These are phyloP conservation scores for Calonectris borealis DNA, from an alignment of 2,113 vertebrate genomes.

Conservation along the genomic window DNA sequence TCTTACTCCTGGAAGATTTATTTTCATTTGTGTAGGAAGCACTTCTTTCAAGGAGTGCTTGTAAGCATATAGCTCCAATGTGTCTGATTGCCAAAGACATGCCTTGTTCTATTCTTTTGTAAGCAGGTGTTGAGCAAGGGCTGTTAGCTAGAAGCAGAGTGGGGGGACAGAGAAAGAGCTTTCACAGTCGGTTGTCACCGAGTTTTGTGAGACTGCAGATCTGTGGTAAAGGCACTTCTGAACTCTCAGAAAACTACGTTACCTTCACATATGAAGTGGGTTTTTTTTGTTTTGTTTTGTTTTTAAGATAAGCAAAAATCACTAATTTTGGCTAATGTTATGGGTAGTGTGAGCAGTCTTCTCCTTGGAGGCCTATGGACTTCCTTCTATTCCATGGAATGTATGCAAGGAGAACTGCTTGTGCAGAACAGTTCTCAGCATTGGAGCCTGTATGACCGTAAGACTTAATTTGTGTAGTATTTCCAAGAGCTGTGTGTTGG, in stretches of 20 bases:
- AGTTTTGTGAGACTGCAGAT: neutral
- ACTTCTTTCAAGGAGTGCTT: neutral
- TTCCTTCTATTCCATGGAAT: neutral
- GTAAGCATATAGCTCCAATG: neutral
- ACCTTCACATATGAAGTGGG: neutral
- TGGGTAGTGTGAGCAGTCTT: neutral
- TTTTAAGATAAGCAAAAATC: neutral
- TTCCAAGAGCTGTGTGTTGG: neutral
- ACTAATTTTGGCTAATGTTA: neutral
- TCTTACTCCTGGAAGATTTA: neutral
- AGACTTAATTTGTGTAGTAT: neutral
- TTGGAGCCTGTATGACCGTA: neutral
- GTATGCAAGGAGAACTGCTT: neutral
- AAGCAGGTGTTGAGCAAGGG: neutral
- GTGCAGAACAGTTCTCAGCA: neutral
- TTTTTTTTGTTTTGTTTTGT: neutral
- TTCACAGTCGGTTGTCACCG: neutral
- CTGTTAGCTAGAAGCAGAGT: neutral
- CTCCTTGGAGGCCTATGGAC: neutral
- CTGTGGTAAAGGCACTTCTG: neutral
- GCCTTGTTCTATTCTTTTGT: neutral
- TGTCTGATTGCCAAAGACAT: neutral
- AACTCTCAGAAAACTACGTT: neutral
- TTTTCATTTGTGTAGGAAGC: neutral
- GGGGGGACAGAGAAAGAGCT: neutral